Evolutionary conservation across 2,797 vertebrate genomes (phyloP).

Genomic region (Galagoides demidoff): DNA sequence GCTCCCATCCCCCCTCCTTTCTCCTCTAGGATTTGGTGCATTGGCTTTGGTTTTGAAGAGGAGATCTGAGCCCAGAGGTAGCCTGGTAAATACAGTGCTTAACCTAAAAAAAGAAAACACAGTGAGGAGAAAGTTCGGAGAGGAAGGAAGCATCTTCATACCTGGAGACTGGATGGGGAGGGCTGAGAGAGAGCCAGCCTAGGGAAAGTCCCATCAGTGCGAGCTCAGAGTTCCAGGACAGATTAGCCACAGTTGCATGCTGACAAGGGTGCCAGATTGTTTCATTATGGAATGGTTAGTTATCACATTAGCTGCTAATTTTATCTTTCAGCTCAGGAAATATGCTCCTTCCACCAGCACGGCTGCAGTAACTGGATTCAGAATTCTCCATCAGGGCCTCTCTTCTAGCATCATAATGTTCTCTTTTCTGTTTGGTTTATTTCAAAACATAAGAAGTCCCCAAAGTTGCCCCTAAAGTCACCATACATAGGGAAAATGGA

Average conservation of each 20-base stretch:
- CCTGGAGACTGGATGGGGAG: neutral
- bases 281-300: slow-evolving; percentile 77
- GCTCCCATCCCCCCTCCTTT: fast-evolving
- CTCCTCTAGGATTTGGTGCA: neutral
- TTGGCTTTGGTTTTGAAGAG: neutral
- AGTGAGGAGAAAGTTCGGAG: neutral
- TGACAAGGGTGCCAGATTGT: slow-evolving; percentile 61
- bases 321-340: slow-evolving; percentile 81
- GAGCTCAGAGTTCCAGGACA: slow-evolving; percentile 54
- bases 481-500: too few relatives aligned
- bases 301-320: slow-evolving; percentile 85
- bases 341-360: neutral
- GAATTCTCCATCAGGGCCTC: neutral
- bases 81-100: neutral
- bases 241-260: slow-evolving; percentile 67
- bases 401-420: slow-evolving; percentile 38
- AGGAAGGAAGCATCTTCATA: neutral
- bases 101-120: neutral
- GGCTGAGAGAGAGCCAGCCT: neutral
- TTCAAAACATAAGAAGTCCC: neutral
- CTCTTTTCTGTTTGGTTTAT: neutral
- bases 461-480: too few relatives aligned
- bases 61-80: neutral
- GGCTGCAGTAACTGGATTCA: neutral
- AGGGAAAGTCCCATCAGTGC: neutral